Evolutionary conservation across 2,113 vertebrate genomes (phyloP).

Genomic region (Camarhynchus parvulus): DNA sequence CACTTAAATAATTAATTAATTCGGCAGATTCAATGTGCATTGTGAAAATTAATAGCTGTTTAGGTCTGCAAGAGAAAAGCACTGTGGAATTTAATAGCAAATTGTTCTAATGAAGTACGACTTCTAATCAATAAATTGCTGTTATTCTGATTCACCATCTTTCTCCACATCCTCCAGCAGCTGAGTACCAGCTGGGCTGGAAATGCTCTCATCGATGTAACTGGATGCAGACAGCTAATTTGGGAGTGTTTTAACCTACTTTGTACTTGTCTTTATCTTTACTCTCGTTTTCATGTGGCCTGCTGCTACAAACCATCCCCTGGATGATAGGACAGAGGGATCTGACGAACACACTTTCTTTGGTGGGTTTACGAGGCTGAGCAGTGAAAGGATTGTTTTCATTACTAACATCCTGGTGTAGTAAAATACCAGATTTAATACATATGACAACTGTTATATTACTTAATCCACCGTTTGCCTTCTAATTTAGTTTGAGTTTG

Average conservation of each 20-base stretch:
- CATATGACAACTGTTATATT: slow-evolving; percentile 42
- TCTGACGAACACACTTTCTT: neutral
- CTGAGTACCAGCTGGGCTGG: slow-evolving; percentile 28
- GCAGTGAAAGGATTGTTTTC: slow-evolving; percentile 47
- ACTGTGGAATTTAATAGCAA: neutral
- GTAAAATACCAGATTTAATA: slow-evolving; percentile 57
- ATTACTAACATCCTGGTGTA: slow-evolving; percentile 57
- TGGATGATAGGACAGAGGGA: neutral
- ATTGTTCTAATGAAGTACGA: neutral
- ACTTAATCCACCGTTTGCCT: slow-evolving; percentile 46
- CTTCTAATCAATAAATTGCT: slow-evolving; percentile 25
- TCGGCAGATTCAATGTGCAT: neutral
- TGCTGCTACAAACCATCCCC: neutral
- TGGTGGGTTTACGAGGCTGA: slow-evolving; percentile 3
- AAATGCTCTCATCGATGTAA: neutral
- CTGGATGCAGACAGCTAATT: slow-evolving; percentile 9
- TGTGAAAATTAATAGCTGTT: neutral
- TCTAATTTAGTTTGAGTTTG: slow-evolving; percentile 44
- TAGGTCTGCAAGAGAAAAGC: neutral
- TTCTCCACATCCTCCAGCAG: neutral
- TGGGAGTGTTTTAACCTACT: neutral
- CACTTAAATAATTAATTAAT: neutral
- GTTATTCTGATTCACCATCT: neutral
- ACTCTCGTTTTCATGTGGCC: neutral
- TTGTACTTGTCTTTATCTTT: neutral